Base-by-base conservation (phyloP, 2,888 invertebrate genomes). In the Leptopilina syphax region DNA sequence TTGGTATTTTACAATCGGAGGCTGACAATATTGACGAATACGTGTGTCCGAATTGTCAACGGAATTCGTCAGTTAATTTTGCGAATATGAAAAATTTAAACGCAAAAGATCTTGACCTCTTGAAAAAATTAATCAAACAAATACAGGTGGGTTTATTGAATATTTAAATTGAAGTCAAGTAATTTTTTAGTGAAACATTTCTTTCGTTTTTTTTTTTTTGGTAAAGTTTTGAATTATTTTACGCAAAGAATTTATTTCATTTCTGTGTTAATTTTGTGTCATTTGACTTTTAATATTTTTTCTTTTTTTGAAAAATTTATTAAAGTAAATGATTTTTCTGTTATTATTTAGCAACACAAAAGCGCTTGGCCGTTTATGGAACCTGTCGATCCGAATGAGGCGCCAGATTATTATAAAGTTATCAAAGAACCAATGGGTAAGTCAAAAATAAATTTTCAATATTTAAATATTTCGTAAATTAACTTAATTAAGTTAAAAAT, bases 361-460 rank as follows among this genome's bases (percentile, higher is more conserved):
- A 98, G 97, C 93, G 97, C 98, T 24, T 98, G 98, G 98, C 99
- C 99, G 27, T 99, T 99, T 92, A 96, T 98, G 95, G 97, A 98
- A 93, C 98, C 99, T 47, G 99, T 99, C 9, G 98, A 99, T 93
- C 97, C 97, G 47, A 95, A 96, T 88, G 98, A 98, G 93, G 98
- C 98, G 77, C 99, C 99, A 9, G 98, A 98, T 92, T 99, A 99
- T 93, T 98, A 98, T 91, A 96, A 97, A 94, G 96, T 98, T 82
- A 98, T 98, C 83, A 98, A 97, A 92, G 97, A 98, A 93, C 98
- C 98, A 80, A 98, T 98, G 98, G 98, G 98, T 98, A 93, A 93
- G 95, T 86, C 41, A 63, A 34, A 13, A 54, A 34, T 63, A 44
- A 8, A 44, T 44, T 44, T 44, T 8, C 7, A 44, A 8, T 44